Evolutionary conservation across 2,797 vertebrate species (phyloP).

Genomic region (Scolopax bukidnonensis): DNA sequence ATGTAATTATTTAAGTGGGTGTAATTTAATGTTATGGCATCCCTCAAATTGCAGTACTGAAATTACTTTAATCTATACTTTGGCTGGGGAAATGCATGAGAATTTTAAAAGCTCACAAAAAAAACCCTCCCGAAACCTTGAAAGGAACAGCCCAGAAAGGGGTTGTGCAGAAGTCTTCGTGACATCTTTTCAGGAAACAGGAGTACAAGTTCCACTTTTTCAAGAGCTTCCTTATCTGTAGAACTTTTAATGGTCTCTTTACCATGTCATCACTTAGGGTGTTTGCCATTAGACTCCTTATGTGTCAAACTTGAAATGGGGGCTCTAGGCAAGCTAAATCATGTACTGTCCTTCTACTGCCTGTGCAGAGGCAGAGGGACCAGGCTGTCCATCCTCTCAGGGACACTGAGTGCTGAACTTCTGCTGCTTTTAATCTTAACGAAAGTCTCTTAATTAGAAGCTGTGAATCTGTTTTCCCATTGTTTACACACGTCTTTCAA

Average conservation of each 20-base stretch:
- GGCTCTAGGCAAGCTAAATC: not conserved
- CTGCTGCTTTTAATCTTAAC: not conserved
- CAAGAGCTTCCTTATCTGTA: not conserved
- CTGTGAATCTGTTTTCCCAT: not conserved
- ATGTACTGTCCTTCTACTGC: not conserved
- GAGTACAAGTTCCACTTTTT: not conserved
- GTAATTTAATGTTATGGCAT: conserved; percentile 63
- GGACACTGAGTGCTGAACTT: not conserved
- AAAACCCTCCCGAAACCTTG: not conserved
- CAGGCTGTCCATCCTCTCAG: not conserved
- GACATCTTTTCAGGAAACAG: not conserved
- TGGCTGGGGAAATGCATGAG: not conserved
- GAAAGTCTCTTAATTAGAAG: not conserved
- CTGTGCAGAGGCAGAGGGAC: not conserved
- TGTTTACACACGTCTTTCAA: not conserved
- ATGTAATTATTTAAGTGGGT: conserved; percentile 63
- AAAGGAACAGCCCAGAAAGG: not conserved
- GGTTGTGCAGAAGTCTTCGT: not conserved
- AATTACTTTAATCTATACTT: conserved; percentile 67
- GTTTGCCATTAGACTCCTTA: not conserved
- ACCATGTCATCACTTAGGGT: not conserved
- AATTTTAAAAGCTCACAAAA: conserved; percentile 10
- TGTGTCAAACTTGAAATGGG: not conserved
- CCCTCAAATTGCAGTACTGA: conserved; percentile 66
- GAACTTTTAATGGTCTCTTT: not conserved